phyloP scores from a whole-genome alignment of 2,797 vertebrate species.

The Coregonus ussuriensis region DNA sequence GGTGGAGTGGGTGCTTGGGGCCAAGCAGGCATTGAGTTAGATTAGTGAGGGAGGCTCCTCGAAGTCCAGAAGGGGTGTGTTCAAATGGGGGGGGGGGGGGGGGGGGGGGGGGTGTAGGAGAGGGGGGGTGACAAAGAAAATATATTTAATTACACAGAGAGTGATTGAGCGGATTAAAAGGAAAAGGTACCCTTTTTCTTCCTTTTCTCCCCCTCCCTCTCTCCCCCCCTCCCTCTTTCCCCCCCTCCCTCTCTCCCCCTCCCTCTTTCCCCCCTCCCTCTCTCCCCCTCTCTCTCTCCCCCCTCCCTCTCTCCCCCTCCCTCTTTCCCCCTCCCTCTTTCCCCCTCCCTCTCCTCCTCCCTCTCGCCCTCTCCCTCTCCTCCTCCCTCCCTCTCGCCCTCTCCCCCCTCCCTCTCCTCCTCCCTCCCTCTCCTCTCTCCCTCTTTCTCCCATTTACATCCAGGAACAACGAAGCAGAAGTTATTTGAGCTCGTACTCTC shows the following conservation, averaged over 20 bases:
- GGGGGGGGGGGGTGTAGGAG: not conserved
- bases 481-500: slow-evolving; percentile 61
- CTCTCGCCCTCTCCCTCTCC: not conserved
- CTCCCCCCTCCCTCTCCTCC: not conserved
- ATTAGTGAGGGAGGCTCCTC: slow-evolving; percentile 12
- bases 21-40: not conserved
- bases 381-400: not conserved
- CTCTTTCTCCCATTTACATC: slow-evolving; percentile 42
- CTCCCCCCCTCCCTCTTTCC: too few relatives aligned
- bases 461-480: slow-evolving; percentile 52
- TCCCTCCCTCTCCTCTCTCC: not conserved
- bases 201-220: too few relatives aligned
- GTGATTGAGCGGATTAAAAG: slow-evolving; percentile 47
- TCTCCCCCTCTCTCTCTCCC: too few relatives aligned
- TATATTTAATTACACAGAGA: slow-evolving; percentile 53
- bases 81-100: not conserved
- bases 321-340: too few relatives aligned
- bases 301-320: too few relatives aligned
- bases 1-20: slow-evolving; percentile 1
- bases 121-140: slow-evolving; percentile 12
- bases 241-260: not conserved
- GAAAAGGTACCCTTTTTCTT: slow-evolving; percentile 32
- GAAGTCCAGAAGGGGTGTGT: slow-evolving; percentile 17
- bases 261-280: too few relatives aligned
- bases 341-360: too few relatives aligned